Percentiles rank a stretch among this genome's conserved stretches.
Evolutionary conservation across 2,113 vertebrate genomes (phyloP).

Genomic region (Butastur rufipennis): DNA sequence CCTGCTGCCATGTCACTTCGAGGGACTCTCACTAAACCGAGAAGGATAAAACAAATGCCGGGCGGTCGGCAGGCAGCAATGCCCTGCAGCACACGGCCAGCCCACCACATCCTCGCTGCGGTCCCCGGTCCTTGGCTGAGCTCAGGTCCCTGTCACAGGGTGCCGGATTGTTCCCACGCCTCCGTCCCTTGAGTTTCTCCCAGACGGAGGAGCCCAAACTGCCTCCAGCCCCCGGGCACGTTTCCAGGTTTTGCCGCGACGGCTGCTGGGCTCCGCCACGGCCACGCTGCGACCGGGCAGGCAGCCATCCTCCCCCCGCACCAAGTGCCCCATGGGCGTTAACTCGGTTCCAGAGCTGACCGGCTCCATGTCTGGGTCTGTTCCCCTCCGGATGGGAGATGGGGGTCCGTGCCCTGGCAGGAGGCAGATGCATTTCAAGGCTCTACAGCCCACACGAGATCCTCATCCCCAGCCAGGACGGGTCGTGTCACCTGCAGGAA

Average conservation of each 20-base stretch:
- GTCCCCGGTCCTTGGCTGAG: background rate
- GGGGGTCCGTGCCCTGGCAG: fast-evolving
- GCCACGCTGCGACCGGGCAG: fast-evolving
- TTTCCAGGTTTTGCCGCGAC: fast-evolving
- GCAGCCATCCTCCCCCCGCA: background rate
- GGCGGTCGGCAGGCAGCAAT: background rate
- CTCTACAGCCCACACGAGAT: fast-evolving
- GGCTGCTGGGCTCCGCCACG: background rate
- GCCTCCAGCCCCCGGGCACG: fast-evolving
- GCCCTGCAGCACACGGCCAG: fast-evolving
- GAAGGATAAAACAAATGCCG: background rate
- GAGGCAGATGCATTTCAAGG: background rate
- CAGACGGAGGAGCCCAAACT: background rate
- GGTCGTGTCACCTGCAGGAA: background rate
- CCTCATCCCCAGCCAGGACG: background rate
- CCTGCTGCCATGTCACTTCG: background rate
- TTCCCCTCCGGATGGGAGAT: fast-evolving
- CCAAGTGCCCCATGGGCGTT: fast-evolving
- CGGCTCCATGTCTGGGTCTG: fast-evolving
- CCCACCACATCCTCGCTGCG: background rate
- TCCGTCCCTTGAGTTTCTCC: background rate
- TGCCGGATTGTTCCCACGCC: background rate
- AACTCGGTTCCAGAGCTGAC: fast-evolving
- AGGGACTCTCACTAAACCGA: background rate
- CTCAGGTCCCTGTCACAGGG: background rate